Evolutionary conservation across 2,797 vertebrate species (phyloP).

Genomic region (Hoplostethus atlanticus): DNA sequence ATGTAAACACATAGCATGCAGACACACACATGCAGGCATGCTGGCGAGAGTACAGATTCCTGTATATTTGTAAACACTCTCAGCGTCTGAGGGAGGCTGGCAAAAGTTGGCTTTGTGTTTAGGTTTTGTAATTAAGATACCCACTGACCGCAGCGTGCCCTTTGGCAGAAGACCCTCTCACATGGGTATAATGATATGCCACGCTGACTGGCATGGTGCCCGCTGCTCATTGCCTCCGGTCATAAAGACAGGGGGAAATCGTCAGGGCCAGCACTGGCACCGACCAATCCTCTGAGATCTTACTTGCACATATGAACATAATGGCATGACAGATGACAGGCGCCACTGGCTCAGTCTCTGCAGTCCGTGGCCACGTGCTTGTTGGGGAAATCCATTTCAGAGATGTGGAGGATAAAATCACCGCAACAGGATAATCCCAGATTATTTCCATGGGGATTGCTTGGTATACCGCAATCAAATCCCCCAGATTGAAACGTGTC

Average conservation of each 20-base stretch:
- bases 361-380: conserved; percentile 51
- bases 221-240: conserved; percentile 64
- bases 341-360: conserved; percentile 51
- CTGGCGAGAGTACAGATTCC: conserved; percentile 9
- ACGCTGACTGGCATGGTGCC: conserved; percentile 42
- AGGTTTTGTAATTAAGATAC: conserved; percentile 72
- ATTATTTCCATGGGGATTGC: conserved; percentile 80
- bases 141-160: conserved; percentile 54
- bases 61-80: conserved; percentile 28
- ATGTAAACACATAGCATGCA: neutral
- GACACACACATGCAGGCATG: neutral
- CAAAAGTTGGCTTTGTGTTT: conserved; percentile 60
- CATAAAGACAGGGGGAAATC: conserved; percentile 60
- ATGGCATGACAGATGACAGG: conserved; percentile 63
- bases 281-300: conserved; percentile 53
- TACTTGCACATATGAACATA: conserved; percentile 62
- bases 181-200: conserved; percentile 67
- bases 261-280: conserved; percentile 54
- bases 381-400: conserved; percentile 75
- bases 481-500: conserved; percentile 73
- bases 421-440: conserved; percentile 76
- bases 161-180: conserved; percentile 64
- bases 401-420: conserved; percentile 67
- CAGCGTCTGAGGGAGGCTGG: conserved; percentile 38
- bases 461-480: conserved; percentile 74